phyloP scores from a whole-genome alignment of 1,140 invertebrate genomes.

The Halyomorpha halys region DNA sequence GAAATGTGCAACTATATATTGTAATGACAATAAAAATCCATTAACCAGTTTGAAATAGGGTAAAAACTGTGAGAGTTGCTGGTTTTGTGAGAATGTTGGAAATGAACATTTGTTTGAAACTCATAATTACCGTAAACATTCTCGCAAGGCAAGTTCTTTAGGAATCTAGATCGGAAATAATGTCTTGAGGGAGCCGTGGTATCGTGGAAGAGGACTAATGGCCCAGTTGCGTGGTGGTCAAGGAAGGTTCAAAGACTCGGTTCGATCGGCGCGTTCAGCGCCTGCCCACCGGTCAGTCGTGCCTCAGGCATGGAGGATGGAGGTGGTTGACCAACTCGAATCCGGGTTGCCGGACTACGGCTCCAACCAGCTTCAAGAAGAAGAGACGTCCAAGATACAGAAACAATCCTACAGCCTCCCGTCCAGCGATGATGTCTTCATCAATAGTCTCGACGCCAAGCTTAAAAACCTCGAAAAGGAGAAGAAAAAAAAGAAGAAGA shows the following conservation, averaged over 20 bases:
- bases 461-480: conserved; percentile 47
- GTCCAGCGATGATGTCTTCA: conserved; percentile 40
- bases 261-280: not conserved
- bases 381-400: conserved; percentile 15
- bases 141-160: no score
- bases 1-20: no score
- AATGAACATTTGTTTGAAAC: no score
- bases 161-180: no score
- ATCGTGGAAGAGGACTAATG: not conserved
- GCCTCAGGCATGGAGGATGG: not conserved
- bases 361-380: conserved; percentile 23
- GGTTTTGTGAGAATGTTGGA: no score
- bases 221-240: not conserved
- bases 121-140: no score
- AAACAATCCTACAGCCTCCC: conserved; percentile 9
- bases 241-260: conserved; percentile 22
- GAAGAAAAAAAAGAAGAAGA: conserved; percentile 16
- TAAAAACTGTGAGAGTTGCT: no score
- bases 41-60: no score
- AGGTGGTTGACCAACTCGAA: conserved; percentile 31
- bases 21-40: no score
- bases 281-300: conserved; percentile 6
- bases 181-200: no score
- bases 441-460: conserved; percentile 51
- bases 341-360: conserved; percentile 36